Base-by-base conservation (phyloP, 2,888 invertebrate species). In the Synanthedon vespiformis region DNA sequence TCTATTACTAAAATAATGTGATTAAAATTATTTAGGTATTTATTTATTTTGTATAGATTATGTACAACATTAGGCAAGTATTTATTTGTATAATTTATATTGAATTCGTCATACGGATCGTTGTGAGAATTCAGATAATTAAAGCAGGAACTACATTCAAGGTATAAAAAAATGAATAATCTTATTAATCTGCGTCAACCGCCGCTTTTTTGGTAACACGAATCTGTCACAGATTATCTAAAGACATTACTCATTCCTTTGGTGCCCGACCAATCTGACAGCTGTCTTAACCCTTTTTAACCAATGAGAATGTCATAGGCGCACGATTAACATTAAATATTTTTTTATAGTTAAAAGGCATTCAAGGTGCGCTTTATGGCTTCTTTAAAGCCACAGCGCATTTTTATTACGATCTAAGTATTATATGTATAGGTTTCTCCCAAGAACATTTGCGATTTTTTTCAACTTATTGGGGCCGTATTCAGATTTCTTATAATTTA, bases 221-320 rank as follows among this genome's bases (percentile, higher is more conserved):
- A 71, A 83, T 83, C 83, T 86, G 86, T 82, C 85, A 85, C 71
- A 84, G 87, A 87, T 87, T 83, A 86, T 87, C 85, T 84, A 59
- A 56, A 63, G 61, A 62, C 68, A 85, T 87, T 79, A 78, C 60
- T 87, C 84, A 87, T 83, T 82, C 77, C 79, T 81, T 82, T 82
- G 77, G 72, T 74, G 70, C 70, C 71, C 72, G 76, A 72, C 72
- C 80, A 79, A 77, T 82, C 77, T 86, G 83, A 84, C 86, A 86
- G 85, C 79, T 81, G 82, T 77, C 80, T 81, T 79, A 85, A 86
- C 87, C 86, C 86, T 87, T 87, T 84, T 86, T 82, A 85, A 77
- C 85, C 85, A 84, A 82, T 84, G 77, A 78, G 78, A 78, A 78
- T 79, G 78, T 79, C 81, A 80, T 80, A 81, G 81, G 74, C 74